Evolutionary conservation across 2,113 vertebrate genomes (phyloP).

Genomic region (Eidolon helvum): DNA sequence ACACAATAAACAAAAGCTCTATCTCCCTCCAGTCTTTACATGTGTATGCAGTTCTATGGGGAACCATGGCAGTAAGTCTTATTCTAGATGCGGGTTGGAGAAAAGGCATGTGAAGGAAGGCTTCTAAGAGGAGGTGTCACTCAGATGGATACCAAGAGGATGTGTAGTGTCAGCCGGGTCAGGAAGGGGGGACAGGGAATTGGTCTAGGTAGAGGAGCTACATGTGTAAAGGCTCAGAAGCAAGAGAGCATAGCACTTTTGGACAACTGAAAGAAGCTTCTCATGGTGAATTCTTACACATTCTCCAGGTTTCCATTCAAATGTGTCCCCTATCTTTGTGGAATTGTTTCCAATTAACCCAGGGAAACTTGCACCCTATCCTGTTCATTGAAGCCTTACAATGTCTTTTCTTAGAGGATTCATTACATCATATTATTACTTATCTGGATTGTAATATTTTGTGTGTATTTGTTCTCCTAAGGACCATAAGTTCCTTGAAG

Average conservation of each 20-base stretch:
- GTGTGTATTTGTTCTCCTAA: neutral
- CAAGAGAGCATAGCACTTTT: neutral
- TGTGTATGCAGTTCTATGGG: neutral
- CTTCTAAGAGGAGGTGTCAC: neutral
- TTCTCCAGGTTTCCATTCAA: neutral
- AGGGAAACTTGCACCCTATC: neutral
- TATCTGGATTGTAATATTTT: neutral
- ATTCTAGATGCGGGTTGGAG: neutral
- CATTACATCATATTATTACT: neutral
- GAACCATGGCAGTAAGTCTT: neutral
- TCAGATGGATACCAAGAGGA: neutral
- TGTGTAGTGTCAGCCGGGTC: neutral
- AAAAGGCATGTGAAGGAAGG: neutral
- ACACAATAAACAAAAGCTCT: neutral
- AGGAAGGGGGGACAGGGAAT: neutral
- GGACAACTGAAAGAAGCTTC: neutral
- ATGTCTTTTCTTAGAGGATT: neutral
- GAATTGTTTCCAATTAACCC: neutral
- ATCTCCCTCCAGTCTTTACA: neutral
- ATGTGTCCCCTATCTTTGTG: neutral
- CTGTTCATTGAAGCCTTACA: neutral
- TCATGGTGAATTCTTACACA: neutral
- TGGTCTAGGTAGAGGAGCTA: neutral
- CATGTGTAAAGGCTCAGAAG: neutral
- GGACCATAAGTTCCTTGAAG: neutral